These are phyloP conservation scores for Nipponia nippon DNA, from an alignment of 2,113 vertebrate genomes.

Conservation along the genomic window DNA sequence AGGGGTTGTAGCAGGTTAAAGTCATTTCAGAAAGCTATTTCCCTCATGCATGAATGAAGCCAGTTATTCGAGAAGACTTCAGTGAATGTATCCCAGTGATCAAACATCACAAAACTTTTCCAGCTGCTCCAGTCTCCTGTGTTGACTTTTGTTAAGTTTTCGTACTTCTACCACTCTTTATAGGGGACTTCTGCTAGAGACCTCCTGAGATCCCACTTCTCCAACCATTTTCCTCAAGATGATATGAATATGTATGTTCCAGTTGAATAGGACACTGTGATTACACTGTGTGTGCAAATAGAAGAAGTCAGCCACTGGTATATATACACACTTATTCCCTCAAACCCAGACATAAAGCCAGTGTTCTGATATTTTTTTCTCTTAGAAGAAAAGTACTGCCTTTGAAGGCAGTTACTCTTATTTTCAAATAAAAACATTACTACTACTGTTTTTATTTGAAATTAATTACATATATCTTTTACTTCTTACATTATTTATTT, in stretches of 20 bases:
- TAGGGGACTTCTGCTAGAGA: neutral
- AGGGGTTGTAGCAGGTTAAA: neutral
- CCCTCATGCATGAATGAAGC: neutral
- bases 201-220: neutral
- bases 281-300: neutral
- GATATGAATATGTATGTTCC: neutral
- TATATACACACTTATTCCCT: neutral
- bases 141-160: neutral
- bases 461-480: neutral
- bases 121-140: neutral
- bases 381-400: neutral
- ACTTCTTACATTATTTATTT: neutral
- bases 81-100: neutral
- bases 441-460: neutral
- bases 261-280: neutral
- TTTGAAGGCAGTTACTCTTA: neutral
- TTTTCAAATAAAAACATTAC: too few relatives aligned
- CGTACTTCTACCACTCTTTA: neutral
- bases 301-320: neutral
- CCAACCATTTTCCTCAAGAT: neutral
- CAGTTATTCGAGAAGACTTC: neutral
- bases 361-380: neutral
- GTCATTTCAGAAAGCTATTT: neutral
- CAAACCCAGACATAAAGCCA: neutral
- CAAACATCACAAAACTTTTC: neutral